Percentiles rank a stretch among this genome's conserved stretches.
These are phyloP conservation scores for Decapterus maruadsi DNA, from an alignment of 2,797 vertebrate genomes.

Conservation along the genomic window DNA sequence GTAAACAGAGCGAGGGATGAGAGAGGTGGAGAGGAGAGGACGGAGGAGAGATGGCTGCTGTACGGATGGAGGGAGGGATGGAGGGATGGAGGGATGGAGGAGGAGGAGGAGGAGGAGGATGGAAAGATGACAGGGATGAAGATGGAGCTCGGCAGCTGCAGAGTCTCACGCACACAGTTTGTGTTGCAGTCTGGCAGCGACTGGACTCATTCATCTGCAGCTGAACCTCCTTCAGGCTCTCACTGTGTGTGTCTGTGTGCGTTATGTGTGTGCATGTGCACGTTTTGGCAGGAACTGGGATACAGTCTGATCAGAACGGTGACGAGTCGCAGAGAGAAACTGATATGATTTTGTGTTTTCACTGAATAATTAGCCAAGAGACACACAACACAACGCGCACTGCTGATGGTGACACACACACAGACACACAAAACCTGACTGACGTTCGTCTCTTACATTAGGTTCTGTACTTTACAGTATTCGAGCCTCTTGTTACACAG, in stretches of 20 bases:
- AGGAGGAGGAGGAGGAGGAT: neutral
- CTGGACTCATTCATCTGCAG: slow-evolving; percentile 51
- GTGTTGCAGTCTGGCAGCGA: slow-evolving; percentile 31
- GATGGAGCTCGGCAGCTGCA: slow-evolving; percentile 46
- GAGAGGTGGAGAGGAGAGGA: neutral
- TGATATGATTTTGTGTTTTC: slow-evolving; percentile 8
- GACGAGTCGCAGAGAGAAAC: neutral
- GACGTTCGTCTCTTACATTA: too few species aligned
- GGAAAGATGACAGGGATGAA: slow-evolving; percentile 6
- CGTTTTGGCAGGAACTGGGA: neutral
- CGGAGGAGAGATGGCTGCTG: neutral
- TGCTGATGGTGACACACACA: neutral
- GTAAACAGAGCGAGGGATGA: neutral
- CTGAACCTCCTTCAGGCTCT: slow-evolving; percentile 34
- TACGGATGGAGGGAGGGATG: neutral
- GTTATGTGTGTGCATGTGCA: slow-evolving; percentile 10
- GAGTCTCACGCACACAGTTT: slow-evolving; percentile 6
- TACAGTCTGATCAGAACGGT: neutral
- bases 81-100: neutral
- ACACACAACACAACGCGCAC: neutral
- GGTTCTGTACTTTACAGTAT: too few species aligned
- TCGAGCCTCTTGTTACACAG: too few species aligned
- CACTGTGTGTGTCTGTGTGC: neutral
- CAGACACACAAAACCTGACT: too few species aligned
- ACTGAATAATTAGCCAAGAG: neutral